phyloP scores from a whole-genome alignment of 2,888 invertebrate genomes.

The Chymomyza amoena region DNA sequence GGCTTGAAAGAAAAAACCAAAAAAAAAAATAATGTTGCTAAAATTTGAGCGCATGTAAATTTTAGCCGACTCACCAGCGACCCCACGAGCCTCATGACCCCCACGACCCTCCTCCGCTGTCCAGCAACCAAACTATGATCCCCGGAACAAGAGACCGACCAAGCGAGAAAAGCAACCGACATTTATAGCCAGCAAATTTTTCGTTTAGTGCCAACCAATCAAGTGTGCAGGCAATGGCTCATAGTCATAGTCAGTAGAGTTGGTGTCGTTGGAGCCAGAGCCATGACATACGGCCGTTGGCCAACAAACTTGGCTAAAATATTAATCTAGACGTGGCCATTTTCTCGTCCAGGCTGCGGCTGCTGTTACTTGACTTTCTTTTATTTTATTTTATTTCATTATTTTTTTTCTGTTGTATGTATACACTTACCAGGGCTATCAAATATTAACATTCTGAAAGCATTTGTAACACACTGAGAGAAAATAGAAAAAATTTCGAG shows the following conservation, averaged over 20 bases:
- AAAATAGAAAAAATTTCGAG: too few relatives aligned
- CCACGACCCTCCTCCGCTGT: too few relatives aligned
- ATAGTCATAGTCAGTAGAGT: not conserved
- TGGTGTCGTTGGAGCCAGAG: not conserved
- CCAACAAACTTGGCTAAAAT: constrained; percentile 7
- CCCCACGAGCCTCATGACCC: not conserved
- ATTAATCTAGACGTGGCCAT: constrained; percentile 23
- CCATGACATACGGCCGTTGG: constrained; percentile 4
- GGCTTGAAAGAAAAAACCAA: not conserved
- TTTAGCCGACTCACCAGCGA: constrained; percentile 8
- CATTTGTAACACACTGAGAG: too few relatives aligned
- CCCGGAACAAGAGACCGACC: not conserved
- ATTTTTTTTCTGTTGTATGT: too few relatives aligned
- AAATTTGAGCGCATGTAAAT: constrained; percentile 46
- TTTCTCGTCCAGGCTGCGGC: not conserved
- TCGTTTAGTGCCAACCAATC: constrained; percentile 68
- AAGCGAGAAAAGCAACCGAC: constrained; percentile 26
- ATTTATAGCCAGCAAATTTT: constrained; percentile 53
- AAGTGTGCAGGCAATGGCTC: constrained; percentile 51
- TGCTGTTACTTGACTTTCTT: not conserved
- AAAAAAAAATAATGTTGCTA: constrained; percentile 12
- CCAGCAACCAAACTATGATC: not conserved
- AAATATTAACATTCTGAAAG: too few relatives aligned
- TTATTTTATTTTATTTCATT: not conserved
- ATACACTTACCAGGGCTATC: too few relatives aligned